A percentile compares a stretch with the other conserved stretches of the same genome.
phyloP scores from a whole-genome alignment of 1,140 invertebrate species.

The Drosophila obscura region DNA sequence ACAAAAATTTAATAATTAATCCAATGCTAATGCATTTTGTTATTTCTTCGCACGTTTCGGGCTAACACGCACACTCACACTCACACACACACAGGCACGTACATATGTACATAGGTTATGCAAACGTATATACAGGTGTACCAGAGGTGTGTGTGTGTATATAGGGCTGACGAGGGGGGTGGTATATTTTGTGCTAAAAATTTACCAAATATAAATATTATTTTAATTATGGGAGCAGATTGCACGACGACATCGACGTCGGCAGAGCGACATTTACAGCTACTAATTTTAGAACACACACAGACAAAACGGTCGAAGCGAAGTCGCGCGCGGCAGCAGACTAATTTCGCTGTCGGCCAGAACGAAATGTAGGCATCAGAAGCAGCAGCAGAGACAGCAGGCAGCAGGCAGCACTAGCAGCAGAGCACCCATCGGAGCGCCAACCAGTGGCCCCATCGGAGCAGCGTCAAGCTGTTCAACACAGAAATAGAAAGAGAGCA shows the following conservation, averaged over 20 bases:
- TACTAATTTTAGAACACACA: slow-evolving; percentile 71
- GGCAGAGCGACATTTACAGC: slow-evolving; percentile 60
- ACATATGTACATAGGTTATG: slow-evolving; percentile 52
- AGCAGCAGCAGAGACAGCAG: slow-evolving; percentile 12
- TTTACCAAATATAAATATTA: slow-evolving; percentile 65
- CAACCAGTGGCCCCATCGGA: slow-evolving; percentile 16
- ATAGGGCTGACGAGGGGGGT: too few relatives aligned
- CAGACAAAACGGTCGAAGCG: slow-evolving; percentile 24
- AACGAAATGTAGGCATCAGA: slow-evolving; percentile 21
- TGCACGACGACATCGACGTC: slow-evolving; percentile 25
- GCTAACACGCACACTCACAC: slow-evolving; percentile 18
- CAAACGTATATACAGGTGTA: slow-evolving; percentile 34
- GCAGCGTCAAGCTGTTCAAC: background rate
- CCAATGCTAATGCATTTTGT: slow-evolving; percentile 40
- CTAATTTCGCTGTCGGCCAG: slow-evolving; percentile 31
- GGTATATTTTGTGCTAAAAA: slow-evolving; percentile 40
- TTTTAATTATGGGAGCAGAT: slow-evolving; percentile 48
- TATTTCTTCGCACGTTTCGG: slow-evolving; percentile 46
- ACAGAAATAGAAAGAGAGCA: background rate
- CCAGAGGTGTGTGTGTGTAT: too few relatives aligned
- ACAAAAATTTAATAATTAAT: slow-evolving; percentile 1
- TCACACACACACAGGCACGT: slow-evolving; percentile 24
- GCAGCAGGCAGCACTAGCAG: slow-evolving; percentile 6
- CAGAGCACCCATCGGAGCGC: slow-evolving; percentile 24
- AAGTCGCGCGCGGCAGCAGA: slow-evolving; percentile 62